Evolutionary conservation across 1,140 invertebrate species (phyloP).

Genomic region (Bombyx mori): DNA sequence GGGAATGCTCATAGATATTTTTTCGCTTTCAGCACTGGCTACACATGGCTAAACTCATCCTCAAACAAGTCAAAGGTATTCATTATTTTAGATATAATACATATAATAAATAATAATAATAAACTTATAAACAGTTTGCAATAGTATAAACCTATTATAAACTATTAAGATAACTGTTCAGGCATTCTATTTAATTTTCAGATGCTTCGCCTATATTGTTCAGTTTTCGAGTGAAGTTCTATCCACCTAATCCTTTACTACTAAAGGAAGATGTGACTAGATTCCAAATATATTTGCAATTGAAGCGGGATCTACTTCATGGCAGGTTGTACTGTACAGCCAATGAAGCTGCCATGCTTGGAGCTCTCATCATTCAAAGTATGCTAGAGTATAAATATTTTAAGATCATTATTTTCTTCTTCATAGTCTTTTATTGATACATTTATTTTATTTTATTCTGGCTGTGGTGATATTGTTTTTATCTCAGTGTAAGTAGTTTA

Average conservation of each 20-base stretch:
- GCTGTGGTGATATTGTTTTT: too few species aligned
- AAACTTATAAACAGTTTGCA: neutral
- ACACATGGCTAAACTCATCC: constrained; percentile 92
- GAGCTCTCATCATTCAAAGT: constrained; percentile 96
- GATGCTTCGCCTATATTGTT: constrained; percentile 90
- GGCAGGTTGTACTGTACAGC: constrained; percentile 93
- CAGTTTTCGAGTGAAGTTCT: constrained; percentile 95
- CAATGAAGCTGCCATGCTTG: constrained; percentile 90
- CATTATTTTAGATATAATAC: neutral
- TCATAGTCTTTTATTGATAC: too few species aligned
- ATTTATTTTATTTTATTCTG: too few species aligned
- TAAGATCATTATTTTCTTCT: neutral
- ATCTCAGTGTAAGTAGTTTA: too few species aligned
- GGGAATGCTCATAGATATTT: constrained; percentile 2
- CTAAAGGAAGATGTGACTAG: constrained; percentile 90
- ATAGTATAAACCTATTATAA: neutral
- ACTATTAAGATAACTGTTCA: neutral
- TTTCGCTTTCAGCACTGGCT: constrained; percentile 91
- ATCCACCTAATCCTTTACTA: constrained; percentile 88
- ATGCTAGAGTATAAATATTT: constrained; percentile 28
- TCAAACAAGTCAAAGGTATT: constrained; percentile 95
- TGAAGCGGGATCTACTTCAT: constrained; percentile 94
- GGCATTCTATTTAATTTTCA: constrained; percentile 43
- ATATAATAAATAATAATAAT: neutral
- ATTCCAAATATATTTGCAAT: constrained; percentile 94